These are phyloP conservation scores for Papio anubis DNA, from an alignment of 2,113 vertebrate genomes.

Conservation along the genomic window DNA sequence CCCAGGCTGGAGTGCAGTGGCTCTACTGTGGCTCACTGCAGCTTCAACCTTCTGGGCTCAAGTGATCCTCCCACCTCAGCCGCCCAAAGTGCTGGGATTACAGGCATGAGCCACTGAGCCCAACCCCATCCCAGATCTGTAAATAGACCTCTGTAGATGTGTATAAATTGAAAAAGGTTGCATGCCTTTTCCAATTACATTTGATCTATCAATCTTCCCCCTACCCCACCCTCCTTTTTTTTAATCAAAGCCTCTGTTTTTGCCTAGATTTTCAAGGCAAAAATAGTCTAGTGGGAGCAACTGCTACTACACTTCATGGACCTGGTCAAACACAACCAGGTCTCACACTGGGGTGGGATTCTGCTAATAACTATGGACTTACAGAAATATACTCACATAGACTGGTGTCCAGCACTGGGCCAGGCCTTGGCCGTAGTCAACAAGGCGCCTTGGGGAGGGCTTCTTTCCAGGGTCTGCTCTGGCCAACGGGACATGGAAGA, in stretches of 20 bases:
- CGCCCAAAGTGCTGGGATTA: no score
- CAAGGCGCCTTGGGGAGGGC: background rate
- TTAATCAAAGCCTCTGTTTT: background rate
- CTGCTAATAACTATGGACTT: background rate
- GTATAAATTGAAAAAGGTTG: background rate
- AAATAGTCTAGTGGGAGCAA: background rate
- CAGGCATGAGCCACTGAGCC: no score
- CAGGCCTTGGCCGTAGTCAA: background rate
- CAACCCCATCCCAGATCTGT: background rate
- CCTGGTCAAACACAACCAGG: background rate
- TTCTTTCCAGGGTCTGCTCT: background rate
- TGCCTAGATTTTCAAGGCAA: slow-evolving; percentile 16
- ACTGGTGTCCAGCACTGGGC: background rate
- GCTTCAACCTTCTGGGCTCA: no score
- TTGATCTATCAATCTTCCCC: background rate
- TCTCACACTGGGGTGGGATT: background rate
- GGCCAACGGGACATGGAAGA: background rate
- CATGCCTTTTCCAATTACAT: background rate
- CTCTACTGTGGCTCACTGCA: no score
- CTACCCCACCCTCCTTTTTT: background rate
- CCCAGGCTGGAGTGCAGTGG: no score
- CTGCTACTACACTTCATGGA: background rate
- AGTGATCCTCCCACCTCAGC: no score
- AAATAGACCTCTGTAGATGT: background rate
- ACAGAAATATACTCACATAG: background rate